phyloP scores from a whole-genome alignment of 2,888 invertebrate genomes.

The Euphydryas editha region DNA sequence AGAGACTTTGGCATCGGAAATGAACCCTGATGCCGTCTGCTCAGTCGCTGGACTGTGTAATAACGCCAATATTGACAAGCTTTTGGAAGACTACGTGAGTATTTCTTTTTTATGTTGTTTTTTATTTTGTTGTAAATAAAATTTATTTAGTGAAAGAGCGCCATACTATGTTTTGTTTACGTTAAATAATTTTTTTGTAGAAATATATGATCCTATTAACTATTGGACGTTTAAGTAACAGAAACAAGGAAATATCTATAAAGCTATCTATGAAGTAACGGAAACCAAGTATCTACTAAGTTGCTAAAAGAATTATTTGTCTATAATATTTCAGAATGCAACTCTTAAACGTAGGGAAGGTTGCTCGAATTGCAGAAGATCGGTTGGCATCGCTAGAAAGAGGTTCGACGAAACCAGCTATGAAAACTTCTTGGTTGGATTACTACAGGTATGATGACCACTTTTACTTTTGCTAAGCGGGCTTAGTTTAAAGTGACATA shows the following conservation, averaged over 20 bases:
- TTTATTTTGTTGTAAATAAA: no score
- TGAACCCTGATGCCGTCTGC: constrained; percentile 95
- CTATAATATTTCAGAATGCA: constrained; percentile 50
- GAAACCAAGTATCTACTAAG: no score
- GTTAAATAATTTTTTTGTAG: no score
- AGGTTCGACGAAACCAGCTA: constrained; percentile 81
- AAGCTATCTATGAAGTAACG: no score
- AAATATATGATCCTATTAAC: no score
- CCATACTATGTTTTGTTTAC: no score
- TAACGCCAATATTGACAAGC: constrained; percentile 86
- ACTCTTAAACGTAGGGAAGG: constrained; percentile 55
- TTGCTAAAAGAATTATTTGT: no score
- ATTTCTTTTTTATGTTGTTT: neutral
- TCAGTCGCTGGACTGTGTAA: constrained; percentile 95
- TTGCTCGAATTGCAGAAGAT: constrained; percentile 78
- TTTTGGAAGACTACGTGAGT: constrained; percentile 83
- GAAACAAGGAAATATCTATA: no score
- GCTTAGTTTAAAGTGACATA: no score
- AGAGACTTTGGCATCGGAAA: constrained; percentile 93
- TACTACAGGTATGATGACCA: constrained; percentile 71
- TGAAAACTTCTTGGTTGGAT: constrained; percentile 82
- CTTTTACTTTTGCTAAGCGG: neutral
- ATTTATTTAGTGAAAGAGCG: no score
- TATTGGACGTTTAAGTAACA: no score
- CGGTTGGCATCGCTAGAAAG: constrained; percentile 77